A percentile compares a stretch with the other conserved stretches of the same genome.
phyloP scores from a whole-genome alignment of 2,888 invertebrate species.

The Stramonita haemastoma region DNA sequence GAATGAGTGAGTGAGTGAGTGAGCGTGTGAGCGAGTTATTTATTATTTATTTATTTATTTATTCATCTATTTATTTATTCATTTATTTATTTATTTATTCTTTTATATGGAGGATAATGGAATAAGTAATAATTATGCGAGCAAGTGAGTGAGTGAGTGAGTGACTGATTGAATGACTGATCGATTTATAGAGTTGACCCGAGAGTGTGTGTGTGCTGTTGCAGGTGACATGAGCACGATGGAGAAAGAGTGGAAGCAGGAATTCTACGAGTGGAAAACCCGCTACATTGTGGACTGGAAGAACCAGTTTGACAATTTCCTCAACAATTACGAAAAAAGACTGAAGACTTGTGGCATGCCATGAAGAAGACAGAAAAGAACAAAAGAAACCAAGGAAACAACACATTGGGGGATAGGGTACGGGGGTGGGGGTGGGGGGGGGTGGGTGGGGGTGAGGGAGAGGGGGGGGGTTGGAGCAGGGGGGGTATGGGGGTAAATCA shows the following conservation, averaged over 20 bases:
- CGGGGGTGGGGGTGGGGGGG: too few relatives aligned
- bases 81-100: neutral
- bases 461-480: too few relatives aligned
- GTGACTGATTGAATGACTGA: neutral
- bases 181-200: neutral
- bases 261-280: constrained; percentile 75
- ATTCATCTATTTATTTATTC: too few relatives aligned
- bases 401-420: too few relatives aligned
- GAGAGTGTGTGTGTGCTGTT: neutral
- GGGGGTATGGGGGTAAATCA: too few relatives aligned
- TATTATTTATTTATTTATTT: too few relatives aligned
- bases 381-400: too few relatives aligned
- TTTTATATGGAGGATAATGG: neutral
- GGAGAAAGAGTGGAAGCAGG: constrained; percentile 75
- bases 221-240: constrained; percentile 72
- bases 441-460: too few relatives aligned
- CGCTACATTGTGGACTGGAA: constrained; percentile 76
- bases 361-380: neutral
- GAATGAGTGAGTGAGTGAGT: too few relatives aligned
- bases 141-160: neutral
- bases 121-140: neutral
- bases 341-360: constrained; percentile 50
- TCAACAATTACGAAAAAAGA: constrained; percentile 58
- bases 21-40: too few relatives aligned
- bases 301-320: constrained; percentile 73